Percentiles rank a stretch among this genome's conserved stretches.
These are phyloP conservation scores for Fringilla coelebs DNA, from an alignment of 2,797 vertebrate genomes.

Conservation along the genomic window DNA sequence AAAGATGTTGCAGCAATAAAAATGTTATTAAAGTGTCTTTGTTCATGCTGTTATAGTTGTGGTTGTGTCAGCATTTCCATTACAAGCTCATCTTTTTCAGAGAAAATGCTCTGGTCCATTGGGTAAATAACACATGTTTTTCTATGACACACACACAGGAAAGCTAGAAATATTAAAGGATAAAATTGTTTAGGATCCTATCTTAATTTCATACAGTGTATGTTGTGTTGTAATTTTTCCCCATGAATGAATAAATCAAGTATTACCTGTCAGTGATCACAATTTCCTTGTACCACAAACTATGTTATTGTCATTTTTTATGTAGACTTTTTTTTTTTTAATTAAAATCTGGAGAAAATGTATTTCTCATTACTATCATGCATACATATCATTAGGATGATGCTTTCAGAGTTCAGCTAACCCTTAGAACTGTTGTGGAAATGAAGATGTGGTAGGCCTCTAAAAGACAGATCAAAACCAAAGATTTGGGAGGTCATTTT, in stretches of 20 bases:
- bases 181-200: background rate
- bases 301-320: background rate
- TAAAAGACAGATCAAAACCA: background rate
- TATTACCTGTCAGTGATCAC: background rate
- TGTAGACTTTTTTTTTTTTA: background rate
- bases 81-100: slow-evolving; percentile 59
- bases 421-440: background rate
- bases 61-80: slow-evolving; percentile 62
- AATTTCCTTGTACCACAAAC: background rate
- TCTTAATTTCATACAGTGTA: background rate
- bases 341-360: background rate
- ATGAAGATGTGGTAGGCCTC: background rate
- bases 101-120: slow-evolving; percentile 49
- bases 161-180: slow-evolving; percentile 21
- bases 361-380: background rate
- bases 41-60: slow-evolving; percentile 53
- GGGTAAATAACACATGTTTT: slow-evolving; percentile 66
- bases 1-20: slow-evolving; percentile 65
- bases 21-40: slow-evolving; percentile 65
- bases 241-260: slow-evolving; percentile 1
- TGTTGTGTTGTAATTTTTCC: background rate
- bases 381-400: background rate
- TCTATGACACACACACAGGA: background rate
- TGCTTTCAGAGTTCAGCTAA: background rate
- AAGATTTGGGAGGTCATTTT: background rate